phyloP scores from a whole-genome alignment of 2,797 vertebrate genomes.

The Acrossocheilus wenchowensis region DNA sequence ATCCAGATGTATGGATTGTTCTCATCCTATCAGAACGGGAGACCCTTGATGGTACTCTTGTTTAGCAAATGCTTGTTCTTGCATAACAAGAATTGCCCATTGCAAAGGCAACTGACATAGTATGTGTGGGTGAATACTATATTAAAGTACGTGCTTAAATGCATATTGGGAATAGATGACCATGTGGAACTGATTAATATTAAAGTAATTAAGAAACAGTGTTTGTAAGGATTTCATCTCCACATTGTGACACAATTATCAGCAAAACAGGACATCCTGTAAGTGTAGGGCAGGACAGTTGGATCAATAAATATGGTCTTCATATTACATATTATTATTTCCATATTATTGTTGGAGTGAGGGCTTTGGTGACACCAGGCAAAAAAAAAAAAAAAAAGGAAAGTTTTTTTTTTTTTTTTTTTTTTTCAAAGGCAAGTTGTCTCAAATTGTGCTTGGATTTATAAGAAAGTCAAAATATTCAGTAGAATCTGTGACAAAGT shows the following conservation, averaged over 20 bases:
- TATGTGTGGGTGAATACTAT: background rate
- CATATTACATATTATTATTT: background rate
- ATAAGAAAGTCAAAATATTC: too few relatives aligned
- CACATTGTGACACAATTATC: background rate
- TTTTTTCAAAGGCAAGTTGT: background rate
- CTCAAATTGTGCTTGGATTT: background rate
- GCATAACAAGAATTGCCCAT: background rate
- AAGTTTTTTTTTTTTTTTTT: too few relatives aligned
- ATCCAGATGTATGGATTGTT: slow-evolving; percentile 19
- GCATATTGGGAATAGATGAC: background rate
- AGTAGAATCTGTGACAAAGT: too few relatives aligned
- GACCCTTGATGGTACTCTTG: background rate
- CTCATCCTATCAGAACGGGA: background rate
- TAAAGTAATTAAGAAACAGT: background rate
- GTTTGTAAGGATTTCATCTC: background rate
- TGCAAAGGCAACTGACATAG: background rate
- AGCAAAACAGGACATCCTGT: background rate
- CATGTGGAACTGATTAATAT: background rate
- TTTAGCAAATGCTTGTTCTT: background rate
- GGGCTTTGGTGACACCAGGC: too few relatives aligned
- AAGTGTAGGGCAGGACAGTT: background rate
- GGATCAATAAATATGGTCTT: background rate
- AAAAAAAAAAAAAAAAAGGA: too few relatives aligned
- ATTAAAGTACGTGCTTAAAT: too few relatives aligned
- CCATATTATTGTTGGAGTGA: too few relatives aligned